A percentile compares a stretch with the other conserved stretches of the same genome.
Evolutionary conservation across 2,888 invertebrate genomes (phyloP).

Genomic region (Thecocarcelia acutangulata): DNA sequence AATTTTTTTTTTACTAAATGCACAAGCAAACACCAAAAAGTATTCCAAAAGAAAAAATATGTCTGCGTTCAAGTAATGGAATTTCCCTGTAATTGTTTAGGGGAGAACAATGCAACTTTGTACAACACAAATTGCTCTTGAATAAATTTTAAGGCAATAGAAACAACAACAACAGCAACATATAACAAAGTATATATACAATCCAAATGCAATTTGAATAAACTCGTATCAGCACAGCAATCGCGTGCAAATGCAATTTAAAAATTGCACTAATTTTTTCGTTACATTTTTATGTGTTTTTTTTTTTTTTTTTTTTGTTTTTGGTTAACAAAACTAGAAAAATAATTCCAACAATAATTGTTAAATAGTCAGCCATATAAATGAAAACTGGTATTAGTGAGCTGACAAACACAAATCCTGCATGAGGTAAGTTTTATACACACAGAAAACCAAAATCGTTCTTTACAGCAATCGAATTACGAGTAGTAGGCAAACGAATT

Average conservation of each 20-base stretch:
- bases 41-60: constrained; percentile 5
- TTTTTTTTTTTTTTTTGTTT: constrained; percentile 13
- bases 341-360: constrained; percentile 19
- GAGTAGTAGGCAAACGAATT: too few relatives aligned
- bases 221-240: constrained; percentile 51
- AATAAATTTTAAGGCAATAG: constrained; percentile 44
- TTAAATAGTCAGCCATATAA: constrained; percentile 38
- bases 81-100: constrained; percentile 57
- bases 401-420: neutral
- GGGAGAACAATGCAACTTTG: constrained; percentile 20
- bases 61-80: constrained; percentile 31
- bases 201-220: constrained; percentile 55
- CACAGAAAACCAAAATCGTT: too few relatives aligned
- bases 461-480: too few relatives aligned
- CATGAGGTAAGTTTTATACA: neutral
- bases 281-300: neutral
- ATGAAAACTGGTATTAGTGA: neutral
- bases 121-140: constrained; percentile 54
- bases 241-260: constrained; percentile 70
- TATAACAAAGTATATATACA: constrained; percentile 45
- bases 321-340: constrained; percentile 30
- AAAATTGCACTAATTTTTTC: constrained; percentile 59
- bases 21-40: constrained; percentile 19
- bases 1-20: constrained; percentile 5
- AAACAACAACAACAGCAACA: constrained; percentile 34